phyloP scores from a whole-genome alignment of 35 echinoderm and acorn worm genomes.

The Ophiothrix spiculata region DNA sequence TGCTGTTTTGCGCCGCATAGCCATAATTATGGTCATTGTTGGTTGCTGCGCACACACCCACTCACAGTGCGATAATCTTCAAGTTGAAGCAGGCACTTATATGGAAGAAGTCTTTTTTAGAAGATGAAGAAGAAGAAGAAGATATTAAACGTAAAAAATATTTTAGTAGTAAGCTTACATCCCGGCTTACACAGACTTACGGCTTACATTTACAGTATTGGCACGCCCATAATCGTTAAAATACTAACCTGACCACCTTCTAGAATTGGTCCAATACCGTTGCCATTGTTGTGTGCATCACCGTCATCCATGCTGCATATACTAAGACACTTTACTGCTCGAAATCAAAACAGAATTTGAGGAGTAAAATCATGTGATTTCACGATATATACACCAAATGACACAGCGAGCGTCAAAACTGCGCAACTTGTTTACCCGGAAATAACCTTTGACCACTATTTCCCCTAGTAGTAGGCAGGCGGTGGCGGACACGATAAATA shows the following conservation, averaged over 20 bases:
- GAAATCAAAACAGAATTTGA: neutral
- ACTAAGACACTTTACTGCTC: no score
- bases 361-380: neutral
- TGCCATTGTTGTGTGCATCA: neutral
- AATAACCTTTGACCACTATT: no score
- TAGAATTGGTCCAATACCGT: neutral
- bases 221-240: no score
- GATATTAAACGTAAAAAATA: neutral
- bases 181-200: no score
- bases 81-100: neutral
- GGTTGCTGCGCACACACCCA: no score
- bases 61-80: neutral
- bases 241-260: neutral
- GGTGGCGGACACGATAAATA: no score
- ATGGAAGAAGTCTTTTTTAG: neutral
- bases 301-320: neutral
- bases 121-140: neutral
- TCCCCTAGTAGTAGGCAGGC: no score
- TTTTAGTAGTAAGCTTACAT: neutral
- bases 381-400: neutral
- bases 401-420: no score
- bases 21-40: no score
- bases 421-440: no score
- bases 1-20: no score
- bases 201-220: no score